Evolutionary conservation across 1,140 invertebrate genomes (phyloP).

Genomic region (Euura saliciscinereae): DNA sequence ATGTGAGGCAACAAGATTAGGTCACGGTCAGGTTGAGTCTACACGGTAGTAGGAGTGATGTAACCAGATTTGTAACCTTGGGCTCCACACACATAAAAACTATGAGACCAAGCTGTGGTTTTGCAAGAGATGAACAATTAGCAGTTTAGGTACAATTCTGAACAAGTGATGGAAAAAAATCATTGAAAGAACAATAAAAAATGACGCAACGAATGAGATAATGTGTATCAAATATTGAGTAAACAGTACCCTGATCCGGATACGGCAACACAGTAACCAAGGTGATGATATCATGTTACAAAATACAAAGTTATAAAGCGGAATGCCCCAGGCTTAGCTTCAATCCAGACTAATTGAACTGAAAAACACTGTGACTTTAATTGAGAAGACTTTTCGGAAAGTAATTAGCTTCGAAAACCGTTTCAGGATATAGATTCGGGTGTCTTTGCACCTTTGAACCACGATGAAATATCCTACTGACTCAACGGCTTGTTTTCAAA

Average conservation of each 20-base stretch:
- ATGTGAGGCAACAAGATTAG: constrained; percentile 5
- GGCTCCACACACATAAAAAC: background rate
- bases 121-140: background rate
- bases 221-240: background rate
- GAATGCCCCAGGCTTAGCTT: too few relatives aligned
- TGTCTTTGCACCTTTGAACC: background rate
- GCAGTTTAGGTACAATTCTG: background rate
- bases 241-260: background rate
- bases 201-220: background rate
- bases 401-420: background rate
- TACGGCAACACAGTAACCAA: background rate
- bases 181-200: background rate
- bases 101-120: background rate
- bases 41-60: constrained; percentile 6
- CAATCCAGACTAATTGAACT: too few relatives aligned
- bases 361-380: background rate
- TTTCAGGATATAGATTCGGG: background rate
- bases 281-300: background rate
- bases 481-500: background rate
- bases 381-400: background rate
- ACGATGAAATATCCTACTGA: background rate
- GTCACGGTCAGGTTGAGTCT: background rate
- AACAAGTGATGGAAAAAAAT: background rate
- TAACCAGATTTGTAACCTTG: background rate
- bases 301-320: too few relatives aligned